Percentiles rank a stretch among this genome's conserved stretches.
These are phyloP conservation scores for Chamaea fasciata DNA, from an alignment of 2,113 vertebrate species.

Conservation along the genomic window DNA sequence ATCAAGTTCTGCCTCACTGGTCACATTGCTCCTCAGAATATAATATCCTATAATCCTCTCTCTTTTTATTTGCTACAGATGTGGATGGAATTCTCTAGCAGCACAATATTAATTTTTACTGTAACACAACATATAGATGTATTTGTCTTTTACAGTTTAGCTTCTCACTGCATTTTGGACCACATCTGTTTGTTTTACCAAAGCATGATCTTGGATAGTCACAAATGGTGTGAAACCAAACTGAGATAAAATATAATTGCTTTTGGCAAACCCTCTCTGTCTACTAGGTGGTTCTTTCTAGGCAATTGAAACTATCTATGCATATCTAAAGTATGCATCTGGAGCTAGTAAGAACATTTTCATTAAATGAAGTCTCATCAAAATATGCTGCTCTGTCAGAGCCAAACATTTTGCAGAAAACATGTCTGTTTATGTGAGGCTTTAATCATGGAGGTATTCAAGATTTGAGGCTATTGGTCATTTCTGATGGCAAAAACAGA, in stretches of 20 bases:
- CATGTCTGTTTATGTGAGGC: neutral
- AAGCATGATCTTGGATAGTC: neutral
- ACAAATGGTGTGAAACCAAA: slow-evolving; percentile 18
- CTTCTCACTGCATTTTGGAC: neutral
- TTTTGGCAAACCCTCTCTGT: slow-evolving; percentile 14
- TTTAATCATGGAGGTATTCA: neutral
- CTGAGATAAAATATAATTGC: slow-evolving; percentile 41
- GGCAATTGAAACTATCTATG: neutral
- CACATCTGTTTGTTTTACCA: slow-evolving; percentile 8
- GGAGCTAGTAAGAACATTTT: slow-evolving; percentile 4
- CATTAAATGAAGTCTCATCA: neutral
- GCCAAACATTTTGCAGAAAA: neutral
- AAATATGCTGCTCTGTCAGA: neutral
- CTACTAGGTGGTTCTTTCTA: slow-evolving; percentile 3
- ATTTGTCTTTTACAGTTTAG: neutral
- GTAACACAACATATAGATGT: neutral
- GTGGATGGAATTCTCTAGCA: neutral
- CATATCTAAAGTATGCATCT: slow-evolving; percentile 1
- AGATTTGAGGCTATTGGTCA: neutral
- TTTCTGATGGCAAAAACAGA: neutral
- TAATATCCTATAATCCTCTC: neutral
- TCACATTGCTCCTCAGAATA: neutral
- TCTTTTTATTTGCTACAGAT: slow-evolving; percentile 11
- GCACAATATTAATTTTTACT: neutral
- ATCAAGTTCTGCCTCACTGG: slow-evolving; percentile 14